These are phyloP conservation scores for Eueides isabella DNA, from an alignment of 1,140 invertebrate genomes.

Conservation along the genomic window DNA sequence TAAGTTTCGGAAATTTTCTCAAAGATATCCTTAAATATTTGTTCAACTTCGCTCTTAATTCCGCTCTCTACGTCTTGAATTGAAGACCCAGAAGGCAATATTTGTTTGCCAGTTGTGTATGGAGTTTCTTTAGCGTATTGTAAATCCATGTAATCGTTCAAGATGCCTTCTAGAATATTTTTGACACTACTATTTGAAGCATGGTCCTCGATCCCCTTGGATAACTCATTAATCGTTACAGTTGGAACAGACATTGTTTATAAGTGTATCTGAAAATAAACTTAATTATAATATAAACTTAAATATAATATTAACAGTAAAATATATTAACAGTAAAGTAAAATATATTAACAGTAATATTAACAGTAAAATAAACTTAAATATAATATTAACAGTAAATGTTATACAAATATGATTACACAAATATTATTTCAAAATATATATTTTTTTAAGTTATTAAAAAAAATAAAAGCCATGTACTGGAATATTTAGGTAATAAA, in stretches of 20 bases:
- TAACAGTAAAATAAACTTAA: background rate
- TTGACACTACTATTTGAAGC: conserved; percentile 50
- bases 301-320: background rate
- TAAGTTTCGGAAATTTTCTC: conserved; percentile 58
- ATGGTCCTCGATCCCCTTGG: conserved; percentile 55
- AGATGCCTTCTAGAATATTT: conserved; percentile 68
- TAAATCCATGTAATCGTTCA: conserved; percentile 74
- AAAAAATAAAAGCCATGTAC: background rate
- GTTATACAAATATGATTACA: background rate
- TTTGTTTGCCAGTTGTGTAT: conserved; percentile 68
- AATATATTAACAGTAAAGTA: too few species aligned
- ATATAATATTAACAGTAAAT: background rate
- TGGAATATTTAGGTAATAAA: background rate
- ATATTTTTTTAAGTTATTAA: background rate
- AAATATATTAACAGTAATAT: background rate
- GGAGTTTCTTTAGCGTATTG: conserved; percentile 66
- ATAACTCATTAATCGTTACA: conserved; percentile 62
- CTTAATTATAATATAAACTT: background rate
- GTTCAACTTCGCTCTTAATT: conserved; percentile 48
- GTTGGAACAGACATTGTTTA: conserved; percentile 61
- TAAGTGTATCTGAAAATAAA: conserved; percentile 30
- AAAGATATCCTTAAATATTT: conserved; percentile 64
- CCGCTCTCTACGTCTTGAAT: conserved; percentile 62
- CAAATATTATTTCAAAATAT: background rate
- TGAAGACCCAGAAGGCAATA: conserved; percentile 55